phyloP scores from a whole-genome alignment of 2,888 invertebrate genomes.

The Tachina lurida region DNA sequence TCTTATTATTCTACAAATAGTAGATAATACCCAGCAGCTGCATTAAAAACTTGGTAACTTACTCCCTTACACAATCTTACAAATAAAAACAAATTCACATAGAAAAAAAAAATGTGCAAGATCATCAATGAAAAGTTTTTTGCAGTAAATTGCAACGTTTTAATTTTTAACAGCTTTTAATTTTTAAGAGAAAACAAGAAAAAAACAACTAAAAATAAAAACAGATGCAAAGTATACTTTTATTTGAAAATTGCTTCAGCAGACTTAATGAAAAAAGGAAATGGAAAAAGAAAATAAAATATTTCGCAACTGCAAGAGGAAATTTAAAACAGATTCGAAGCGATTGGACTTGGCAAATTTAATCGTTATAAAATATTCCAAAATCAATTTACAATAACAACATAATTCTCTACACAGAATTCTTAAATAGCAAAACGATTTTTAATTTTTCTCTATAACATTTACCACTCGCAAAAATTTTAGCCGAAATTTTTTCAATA shows the following conservation, averaged over 20 bases:
- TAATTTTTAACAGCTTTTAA: constrained; percentile 71
- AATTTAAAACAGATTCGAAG: no score
- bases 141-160: constrained; percentile 71
- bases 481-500: no score
- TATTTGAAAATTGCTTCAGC: constrained; percentile 1
- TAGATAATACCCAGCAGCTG: constrained; percentile 43
- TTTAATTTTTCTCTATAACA: no score
- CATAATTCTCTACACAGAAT: no score
- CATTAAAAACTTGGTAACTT: constrained; percentile 31
- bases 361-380: no score
- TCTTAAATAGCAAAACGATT: no score
- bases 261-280: no score
- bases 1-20: constrained; percentile 5
- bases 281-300: no score
- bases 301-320: no score
- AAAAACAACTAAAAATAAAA: constrained; percentile 35
- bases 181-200: constrained; percentile 43
- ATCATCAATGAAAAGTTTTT: constrained; percentile 70
- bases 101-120: constrained; percentile 64
- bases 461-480: no score
- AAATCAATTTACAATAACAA: no score
- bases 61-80: neutral
- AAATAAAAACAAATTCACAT: constrained; percentile 34
- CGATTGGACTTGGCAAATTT: no score
- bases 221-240: constrained; percentile 57